phyloP scores from a whole-genome alignment of 2,113 vertebrate genomes.

The Conger conger region DNA sequence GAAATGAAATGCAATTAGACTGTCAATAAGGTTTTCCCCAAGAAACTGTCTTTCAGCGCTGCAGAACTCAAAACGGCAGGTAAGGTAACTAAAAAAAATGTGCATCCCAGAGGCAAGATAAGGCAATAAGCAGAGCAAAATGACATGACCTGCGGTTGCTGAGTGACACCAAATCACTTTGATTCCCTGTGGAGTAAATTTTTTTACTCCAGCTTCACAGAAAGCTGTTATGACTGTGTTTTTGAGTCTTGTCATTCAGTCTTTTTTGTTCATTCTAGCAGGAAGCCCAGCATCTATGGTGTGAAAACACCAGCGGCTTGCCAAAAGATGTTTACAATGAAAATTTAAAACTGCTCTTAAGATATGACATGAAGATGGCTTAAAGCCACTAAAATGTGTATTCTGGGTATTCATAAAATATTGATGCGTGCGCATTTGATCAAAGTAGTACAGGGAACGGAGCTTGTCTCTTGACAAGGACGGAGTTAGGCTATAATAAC shows the following conservation, averaged over 20 bases:
- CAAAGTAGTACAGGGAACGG: background rate
- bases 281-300: background rate
- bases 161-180: background rate
- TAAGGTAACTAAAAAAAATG: background rate
- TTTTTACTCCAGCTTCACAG: background rate
- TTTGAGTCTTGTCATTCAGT: background rate
- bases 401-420: background rate
- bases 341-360: slow-evolving; percentile 3
- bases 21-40: background rate
- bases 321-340: slow-evolving; percentile 6
- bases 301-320: background rate
- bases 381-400: background rate
- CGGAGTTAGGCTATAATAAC: background rate
- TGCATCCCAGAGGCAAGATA: background rate
- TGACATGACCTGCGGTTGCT: background rate
- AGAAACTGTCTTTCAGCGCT: background rate
- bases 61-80: background rate
- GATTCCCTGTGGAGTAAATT: background rate
- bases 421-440: background rate
- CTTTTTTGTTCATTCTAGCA: background rate
- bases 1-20: background rate
- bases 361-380: background rate
- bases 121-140: background rate
- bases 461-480: slow-evolving; percentile 1
- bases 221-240: background rate